A percentile compares a stretch with the other conserved stretches of the same genome.
Evolutionary conservation across 2,797 vertebrate species (phyloP).

Genomic region (Cercopithecus diana): DNA sequence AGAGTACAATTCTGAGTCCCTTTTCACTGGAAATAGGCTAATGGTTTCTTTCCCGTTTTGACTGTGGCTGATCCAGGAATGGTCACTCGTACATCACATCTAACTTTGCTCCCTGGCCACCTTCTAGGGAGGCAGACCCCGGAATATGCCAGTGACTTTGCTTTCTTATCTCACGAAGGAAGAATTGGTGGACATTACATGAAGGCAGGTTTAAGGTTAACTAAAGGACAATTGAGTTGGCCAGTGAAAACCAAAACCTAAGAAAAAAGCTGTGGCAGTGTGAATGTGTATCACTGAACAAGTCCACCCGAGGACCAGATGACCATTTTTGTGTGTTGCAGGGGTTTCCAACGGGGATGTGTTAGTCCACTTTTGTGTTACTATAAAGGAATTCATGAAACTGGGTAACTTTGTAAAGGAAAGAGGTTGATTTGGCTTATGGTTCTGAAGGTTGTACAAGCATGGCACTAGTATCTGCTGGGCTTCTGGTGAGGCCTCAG

Average conservation of each 20-base stretch:
- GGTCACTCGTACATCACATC: background rate
- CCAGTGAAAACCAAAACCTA: background rate
- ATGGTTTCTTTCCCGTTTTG: background rate
- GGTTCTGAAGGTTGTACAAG: background rate
- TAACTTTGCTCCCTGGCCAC: background rate
- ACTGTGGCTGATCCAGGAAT: background rate
- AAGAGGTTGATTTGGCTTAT: background rate
- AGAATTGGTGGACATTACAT: background rate
- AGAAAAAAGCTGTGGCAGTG: background rate
- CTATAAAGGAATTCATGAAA: background rate
- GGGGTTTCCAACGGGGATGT: background rate
- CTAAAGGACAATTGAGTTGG: background rate
- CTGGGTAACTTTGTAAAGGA: background rate
- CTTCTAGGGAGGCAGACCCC: background rate
- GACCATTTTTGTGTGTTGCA: background rate
- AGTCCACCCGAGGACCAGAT: background rate
- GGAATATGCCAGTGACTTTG: background rate
- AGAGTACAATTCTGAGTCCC: background rate
- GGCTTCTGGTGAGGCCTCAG: background rate
- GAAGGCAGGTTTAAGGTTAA: background rate
- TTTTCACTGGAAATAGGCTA: background rate
- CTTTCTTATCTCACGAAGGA: background rate
- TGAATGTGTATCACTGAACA: fast-evolving
- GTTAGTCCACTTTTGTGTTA: background rate
- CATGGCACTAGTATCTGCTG: background rate